Evolutionary conservation across 2,113 vertebrate genomes (phyloP).

Genomic region (Tupaia chinensis): DNA sequence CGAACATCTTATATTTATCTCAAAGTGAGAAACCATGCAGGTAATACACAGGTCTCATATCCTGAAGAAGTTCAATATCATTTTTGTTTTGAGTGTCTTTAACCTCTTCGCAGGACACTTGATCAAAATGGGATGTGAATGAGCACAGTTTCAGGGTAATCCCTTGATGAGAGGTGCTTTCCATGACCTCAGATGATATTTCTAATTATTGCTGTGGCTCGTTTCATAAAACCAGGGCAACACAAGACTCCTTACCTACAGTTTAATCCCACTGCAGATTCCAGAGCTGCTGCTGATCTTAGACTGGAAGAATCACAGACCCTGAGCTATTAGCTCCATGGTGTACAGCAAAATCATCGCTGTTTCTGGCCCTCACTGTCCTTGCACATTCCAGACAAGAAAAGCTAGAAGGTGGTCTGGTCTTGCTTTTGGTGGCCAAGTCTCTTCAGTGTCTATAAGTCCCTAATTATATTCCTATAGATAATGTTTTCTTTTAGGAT

Average conservation of each 20-base stretch:
- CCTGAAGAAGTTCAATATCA: constrained; percentile 13
- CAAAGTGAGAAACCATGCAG: constrained; percentile 7
- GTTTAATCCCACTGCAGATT: not conserved
- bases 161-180: constrained; percentile 9
- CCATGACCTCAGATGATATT: not conserved
- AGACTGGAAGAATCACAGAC: not conserved
- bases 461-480: not conserved
- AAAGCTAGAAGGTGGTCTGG: not conserved
- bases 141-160: constrained; percentile 46
- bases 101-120: not conserved
- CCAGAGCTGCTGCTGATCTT: not conserved
- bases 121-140: not conserved
- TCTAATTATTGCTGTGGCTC: not conserved
- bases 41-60: not conserved
- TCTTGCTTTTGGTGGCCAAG: not conserved
- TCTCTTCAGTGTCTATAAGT: not conserved
- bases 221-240: constrained; percentile 27
- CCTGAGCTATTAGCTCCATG: not conserved
- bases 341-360: not conserved
- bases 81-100: constrained; percentile 36
- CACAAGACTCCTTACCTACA: not conserved
- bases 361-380: not conserved
- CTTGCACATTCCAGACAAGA: not conserved
- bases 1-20: constrained; percentile 19
- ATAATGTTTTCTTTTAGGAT: not conserved